Base-by-base conservation (phyloP, 2,797 vertebrate genomes). In the Hoplostethus mediterraneus region DNA sequence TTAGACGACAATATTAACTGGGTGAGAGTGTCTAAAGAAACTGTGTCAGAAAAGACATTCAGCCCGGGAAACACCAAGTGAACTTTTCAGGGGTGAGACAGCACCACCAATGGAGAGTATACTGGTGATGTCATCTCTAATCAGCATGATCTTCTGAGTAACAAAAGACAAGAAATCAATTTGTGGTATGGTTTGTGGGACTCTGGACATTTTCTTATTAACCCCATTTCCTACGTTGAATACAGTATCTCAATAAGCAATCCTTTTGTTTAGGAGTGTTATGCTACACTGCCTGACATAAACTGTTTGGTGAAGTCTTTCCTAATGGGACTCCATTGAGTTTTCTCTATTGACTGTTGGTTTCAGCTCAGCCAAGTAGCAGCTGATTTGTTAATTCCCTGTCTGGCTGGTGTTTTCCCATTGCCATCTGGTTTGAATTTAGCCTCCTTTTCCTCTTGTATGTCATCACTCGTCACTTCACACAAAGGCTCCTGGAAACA, bases 381-480 rank as follows among this genome's bases (percentile, higher is more conserved):
- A 86, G 84, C 88, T 73, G 77, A 88, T 87, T 86, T 79, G 77
- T 84, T 79, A 82, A 33, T 77, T 76, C 71, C 58, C 63, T 57
- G 14, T 73, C 71, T 79, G 79, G 57, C 72, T 69, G 42, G n/a
- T 67, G 70, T 72, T 79, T 77, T 62, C 71, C 52, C n/a, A 52
- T 62, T 63, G 53, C 81, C 89, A 90, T 93, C 87, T 90, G 88
- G 82, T 88, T 80, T 83, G 79, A 75, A 81, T 92, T 88, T 80
- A 79, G 61, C n/a, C 59, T 36, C 38, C 54, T 38, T 53, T 54
- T 28, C 31, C 38, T 45, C 60, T 56, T 52, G 25, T 62, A 25
- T 86, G 77, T 89, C 85, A 82, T 83, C 77, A 60, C 72, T 86
- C 51, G 21, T 76, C 85, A 70, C 84, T 59, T 75, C 48, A 83